These are phyloP conservation scores for Papilio demoleus DNA, from an alignment of 2,888 invertebrate genomes.

Conservation along the genomic window DNA sequence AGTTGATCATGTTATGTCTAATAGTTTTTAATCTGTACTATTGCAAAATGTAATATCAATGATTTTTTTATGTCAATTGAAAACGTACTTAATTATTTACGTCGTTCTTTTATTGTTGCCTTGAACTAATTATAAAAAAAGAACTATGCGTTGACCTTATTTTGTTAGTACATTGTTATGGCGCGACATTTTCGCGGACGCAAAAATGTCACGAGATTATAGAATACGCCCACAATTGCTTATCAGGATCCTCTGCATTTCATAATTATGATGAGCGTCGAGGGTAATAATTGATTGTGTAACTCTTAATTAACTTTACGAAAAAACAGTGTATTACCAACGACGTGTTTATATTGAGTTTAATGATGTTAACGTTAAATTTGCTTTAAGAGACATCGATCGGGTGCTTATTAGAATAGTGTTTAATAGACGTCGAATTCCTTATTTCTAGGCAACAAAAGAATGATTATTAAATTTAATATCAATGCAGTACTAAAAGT, in stretches of 20 bases:
- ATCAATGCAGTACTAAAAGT: too few species aligned
- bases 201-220: conserved; percentile 38
- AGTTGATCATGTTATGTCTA: too few species aligned
- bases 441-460: neutral
- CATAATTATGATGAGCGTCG: neutral
- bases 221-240: conserved; percentile 36
- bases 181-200: conserved; percentile 29
- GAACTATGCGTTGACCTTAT: neutral
- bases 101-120: neutral
- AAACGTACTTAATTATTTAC: too few species aligned
- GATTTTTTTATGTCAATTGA: too few species aligned
- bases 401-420: neutral
- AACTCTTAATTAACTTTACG: neutral
- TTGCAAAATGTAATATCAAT: too few species aligned
- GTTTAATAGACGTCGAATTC: neutral
- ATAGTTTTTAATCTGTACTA: too few species aligned
- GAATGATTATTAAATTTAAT: too few species aligned
- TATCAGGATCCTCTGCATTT: conserved; percentile 25
- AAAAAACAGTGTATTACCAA: conserved; percentile 17
- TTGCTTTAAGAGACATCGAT: too few species aligned
- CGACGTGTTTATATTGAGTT: too few species aligned
- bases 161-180: neutral
- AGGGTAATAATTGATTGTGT: neutral
- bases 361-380: too few species aligned
- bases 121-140: neutral